Base-by-base conservation (phyloP, 2,888 invertebrate genomes). In the Hydropsyche betteni region DNA sequence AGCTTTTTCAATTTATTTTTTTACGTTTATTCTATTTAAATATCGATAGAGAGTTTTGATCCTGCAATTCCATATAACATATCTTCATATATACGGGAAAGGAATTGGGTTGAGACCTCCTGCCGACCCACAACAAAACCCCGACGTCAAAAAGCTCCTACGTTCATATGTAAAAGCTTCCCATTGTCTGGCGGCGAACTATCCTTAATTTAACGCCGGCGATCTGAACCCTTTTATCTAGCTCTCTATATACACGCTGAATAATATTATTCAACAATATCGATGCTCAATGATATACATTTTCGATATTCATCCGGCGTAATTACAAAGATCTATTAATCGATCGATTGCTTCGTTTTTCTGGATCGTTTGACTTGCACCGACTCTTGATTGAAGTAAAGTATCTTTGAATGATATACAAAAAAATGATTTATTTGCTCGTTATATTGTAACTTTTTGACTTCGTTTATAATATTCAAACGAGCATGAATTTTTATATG, bases 181-280 rank as follows among this genome's bases (percentile, higher is more conserved):
- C 58, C 58, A 58, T 58, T 58, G 58, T 58, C 58, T 58, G 44
- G 58, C 58, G 14, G n/a, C 14, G 58, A 58, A 58, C 58, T 58
- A 58, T 58, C 58, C 16, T 58, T 58, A 58, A 58, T 58, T 58
- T 58, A 58, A 58, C 14, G 58, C 58, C 58, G 24, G 58, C 58
- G 16, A 16, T 58, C 58, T 58, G 16, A 44, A 44, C 44, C 44
- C 44, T 44, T 44, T 44, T 44, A 44, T 44, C 44, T 44, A 44
- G 4, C 10, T 10, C 44, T 44, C 44, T 44, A 44, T 44, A 8
- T 44, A 6, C 10, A 44, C 3, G 8, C 58, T 3, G 58, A 24
- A 58, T 44, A 8, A 24, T 58, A 24, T 24, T 58, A 58, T 58
- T 58, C 14, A 58, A 16, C 58, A 24, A 58, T 16, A 58, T 58